Evolutionary conservation across 2,888 invertebrate genomes (phyloP).

Genomic region (Tenthredo scrophulariae): DNA sequence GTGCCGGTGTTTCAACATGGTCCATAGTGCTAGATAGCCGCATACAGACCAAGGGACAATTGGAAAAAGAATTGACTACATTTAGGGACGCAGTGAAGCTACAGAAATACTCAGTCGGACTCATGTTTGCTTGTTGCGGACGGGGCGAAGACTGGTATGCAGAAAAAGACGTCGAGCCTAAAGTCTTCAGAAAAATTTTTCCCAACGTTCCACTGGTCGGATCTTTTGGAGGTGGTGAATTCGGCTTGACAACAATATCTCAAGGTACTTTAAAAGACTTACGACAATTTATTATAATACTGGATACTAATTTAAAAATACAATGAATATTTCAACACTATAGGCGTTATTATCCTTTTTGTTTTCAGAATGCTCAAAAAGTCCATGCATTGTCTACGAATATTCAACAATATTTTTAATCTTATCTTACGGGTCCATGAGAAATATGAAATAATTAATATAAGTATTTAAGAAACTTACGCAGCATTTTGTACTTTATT

Average conservation of each 20-base stretch:
- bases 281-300: neutral
- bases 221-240: slow-evolving; percentile 72
- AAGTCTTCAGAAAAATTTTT: slow-evolving; percentile 70
- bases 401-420: slow-evolving; percentile 71
- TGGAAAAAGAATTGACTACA: slow-evolving; percentile 63
- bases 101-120: slow-evolving; percentile 69
- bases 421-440: slow-evolving; percentile 67
- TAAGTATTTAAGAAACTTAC: slow-evolving; percentile 7
- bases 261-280: neutral
- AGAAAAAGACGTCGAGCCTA: slow-evolving; percentile 67
- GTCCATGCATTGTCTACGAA: slow-evolving; percentile 44
- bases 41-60: slow-evolving; percentile 35
- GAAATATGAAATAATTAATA: slow-evolving; percentile 19
- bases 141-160: slow-evolving; percentile 64
- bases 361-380: slow-evolving; percentile 30
- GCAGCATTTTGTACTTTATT: slow-evolving; percentile 48
- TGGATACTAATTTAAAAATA: neutral
- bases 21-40: slow-evolving; percentile 66
- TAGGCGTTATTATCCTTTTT: slow-evolving; percentile 10
- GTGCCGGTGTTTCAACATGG: slow-evolving; percentile 70
- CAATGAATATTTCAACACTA: slow-evolving; percentile 23
- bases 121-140: slow-evolving; percentile 73
- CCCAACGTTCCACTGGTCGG: slow-evolving; percentile 72
- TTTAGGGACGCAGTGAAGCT: slow-evolving; percentile 66
- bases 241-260: slow-evolving; percentile 63